Conservation (phyloP, 2,888 invertebrate genomes). For the Dicycla oo region DNA sequence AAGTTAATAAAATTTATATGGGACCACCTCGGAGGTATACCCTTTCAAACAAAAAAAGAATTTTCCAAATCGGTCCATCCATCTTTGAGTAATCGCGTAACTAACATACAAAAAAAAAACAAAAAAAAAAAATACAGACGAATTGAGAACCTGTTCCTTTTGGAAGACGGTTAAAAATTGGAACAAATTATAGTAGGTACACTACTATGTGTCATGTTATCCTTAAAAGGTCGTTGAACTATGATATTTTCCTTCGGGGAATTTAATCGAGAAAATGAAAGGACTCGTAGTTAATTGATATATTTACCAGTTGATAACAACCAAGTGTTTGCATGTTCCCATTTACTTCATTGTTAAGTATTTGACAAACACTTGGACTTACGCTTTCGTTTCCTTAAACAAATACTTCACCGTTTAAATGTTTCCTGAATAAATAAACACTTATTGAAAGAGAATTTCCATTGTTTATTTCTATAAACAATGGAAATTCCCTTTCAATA, state of each 20-base stretch:
- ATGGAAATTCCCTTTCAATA: too few species aligned
- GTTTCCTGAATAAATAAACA: constrained; percentile 37
- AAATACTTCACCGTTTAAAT: constrained; percentile 28
- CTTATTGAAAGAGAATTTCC: constrained; percentile 8
- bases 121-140: too few species aligned
- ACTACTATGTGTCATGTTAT: too few species aligned
- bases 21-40: too few species aligned
- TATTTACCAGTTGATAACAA: constrained; percentile 19
- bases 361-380: constrained; percentile 33
- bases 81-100: too few species aligned
- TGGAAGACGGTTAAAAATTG: too few species aligned
- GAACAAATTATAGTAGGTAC: background rate
- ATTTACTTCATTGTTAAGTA: constrained; percentile 25
- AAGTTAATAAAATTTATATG: too few species aligned
- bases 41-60: too few species aligned
- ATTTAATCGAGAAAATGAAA: background rate
- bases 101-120: too few species aligned
- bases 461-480: constrained; percentile 48
- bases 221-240: constrained; percentile 4
- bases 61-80: too few species aligned
- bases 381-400: constrained; percentile 15
- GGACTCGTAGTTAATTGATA: background rate
- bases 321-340: constrained; percentile 37
- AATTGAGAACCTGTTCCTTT: too few species aligned
- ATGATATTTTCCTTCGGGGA: background rate